Evolutionary conservation across 2,113 vertebrate genomes (phyloP).

Genomic region (Enhydra lutris): DNA sequence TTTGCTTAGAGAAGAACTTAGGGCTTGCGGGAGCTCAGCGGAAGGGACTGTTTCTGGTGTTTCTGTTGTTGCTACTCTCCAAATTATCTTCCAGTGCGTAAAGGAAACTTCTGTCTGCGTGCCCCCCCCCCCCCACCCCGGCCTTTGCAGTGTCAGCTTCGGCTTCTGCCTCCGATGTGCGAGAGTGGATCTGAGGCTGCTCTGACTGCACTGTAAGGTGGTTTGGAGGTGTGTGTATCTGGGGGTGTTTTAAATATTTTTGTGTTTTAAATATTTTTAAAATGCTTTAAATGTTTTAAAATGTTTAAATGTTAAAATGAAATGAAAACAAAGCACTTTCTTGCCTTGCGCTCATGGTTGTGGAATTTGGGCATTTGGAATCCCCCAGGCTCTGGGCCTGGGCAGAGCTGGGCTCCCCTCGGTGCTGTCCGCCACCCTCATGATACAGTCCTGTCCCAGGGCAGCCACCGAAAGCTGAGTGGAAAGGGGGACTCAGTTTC

Average conservation of each 20-base stretch:
- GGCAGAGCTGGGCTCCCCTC: neutral
- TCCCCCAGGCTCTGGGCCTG: neutral
- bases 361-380: neutral
- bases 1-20: neutral
- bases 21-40: neutral
- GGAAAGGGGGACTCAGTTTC: neutral
- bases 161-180: neutral
- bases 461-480: neutral
- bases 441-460: neutral
- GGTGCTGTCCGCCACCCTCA: neutral
- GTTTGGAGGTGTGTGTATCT: neutral
- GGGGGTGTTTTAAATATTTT: neutral
- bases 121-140: no score
- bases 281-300: no score
- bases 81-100: neutral
- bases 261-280: neutral
- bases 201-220: neutral
- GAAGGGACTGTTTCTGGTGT: neutral
- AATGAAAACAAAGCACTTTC: neutral
- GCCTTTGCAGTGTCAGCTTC: fast-evolving
- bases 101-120: fast-evolving
- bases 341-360: neutral
- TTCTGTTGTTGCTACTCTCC: neutral
- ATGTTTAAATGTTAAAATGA: neutral
- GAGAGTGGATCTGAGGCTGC: neutral